These are phyloP conservation scores for Seira sanloemensis DNA, from an alignment of 2,888 invertebrate species.

Conservation along the genomic window DNA sequence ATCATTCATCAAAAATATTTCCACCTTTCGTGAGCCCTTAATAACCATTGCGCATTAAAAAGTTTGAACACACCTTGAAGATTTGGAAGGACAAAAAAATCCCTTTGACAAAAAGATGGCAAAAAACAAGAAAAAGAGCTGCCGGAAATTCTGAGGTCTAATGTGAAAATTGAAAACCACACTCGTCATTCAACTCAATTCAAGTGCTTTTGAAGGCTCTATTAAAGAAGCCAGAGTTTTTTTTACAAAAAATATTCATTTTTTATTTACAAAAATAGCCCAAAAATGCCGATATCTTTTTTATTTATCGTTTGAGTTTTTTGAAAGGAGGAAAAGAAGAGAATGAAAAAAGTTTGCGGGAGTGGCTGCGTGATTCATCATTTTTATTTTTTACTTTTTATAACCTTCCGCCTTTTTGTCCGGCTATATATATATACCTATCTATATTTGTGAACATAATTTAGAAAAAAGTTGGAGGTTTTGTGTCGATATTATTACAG, in stretches of 20 bases:
- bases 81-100: slow-evolving; percentile 42
- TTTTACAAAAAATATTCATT: neutral
- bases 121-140: slow-evolving; percentile 39
- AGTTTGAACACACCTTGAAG: slow-evolving; percentile 67
- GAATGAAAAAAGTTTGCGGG: no score
- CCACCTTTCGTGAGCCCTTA: slow-evolving; percentile 57
- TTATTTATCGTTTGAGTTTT: neutral
- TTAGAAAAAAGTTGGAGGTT: no score
- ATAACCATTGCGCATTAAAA: slow-evolving; percentile 11
- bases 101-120: neutral
- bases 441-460: no score
- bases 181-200: no score
- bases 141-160: slow-evolving; percentile 45
- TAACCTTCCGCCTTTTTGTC: neutral
- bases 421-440: neutral
- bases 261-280: slow-evolving; percentile 24
- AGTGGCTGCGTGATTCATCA: neutral
- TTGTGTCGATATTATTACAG: slow-evolving; percentile 18
- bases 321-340: no score
- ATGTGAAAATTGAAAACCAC: slow-evolving; percentile 8
- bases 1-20: slow-evolving; percentile 69
- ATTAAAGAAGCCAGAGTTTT: slow-evolving; percentile 30
- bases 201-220: neutral
- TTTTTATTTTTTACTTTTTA: no score
- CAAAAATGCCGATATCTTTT: neutral